Evolutionary conservation across 1,140 invertebrate genomes (phyloP), one percentile per base, ranked within the genome.

Genomic region (Heliconius hewitsoni): DNA sequence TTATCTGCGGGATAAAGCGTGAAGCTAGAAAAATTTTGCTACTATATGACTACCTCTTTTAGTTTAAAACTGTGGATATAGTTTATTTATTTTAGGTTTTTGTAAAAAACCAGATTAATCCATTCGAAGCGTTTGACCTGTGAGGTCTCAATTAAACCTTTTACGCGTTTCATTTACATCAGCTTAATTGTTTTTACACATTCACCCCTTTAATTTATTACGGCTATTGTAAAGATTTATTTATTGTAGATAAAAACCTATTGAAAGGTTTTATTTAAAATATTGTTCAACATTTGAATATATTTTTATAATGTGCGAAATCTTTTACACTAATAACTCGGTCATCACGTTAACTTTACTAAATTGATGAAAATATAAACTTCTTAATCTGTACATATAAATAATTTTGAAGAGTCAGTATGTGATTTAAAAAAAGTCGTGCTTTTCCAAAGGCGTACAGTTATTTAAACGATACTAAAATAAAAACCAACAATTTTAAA

Each of bases 191-290:
- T 66, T 66, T 66, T 66, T 66, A 66, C 60, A 66, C 27, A 60
- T n/a, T 66, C 60, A 23, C 23, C 60, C 60, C 27, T 66, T 66
- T 66, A 66, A 66, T 30, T 66, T 66, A 66, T 66, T 66, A 66
- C 60, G 60, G 60, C 60, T 66, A 66, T 66, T 66, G 60, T 66
- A 23, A 66, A 66, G 60, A 66, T 66, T 66, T 66, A 66, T 66
- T 66, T 66, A 30, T 66, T 66, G 60, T 30, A 11, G 60, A 27
- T 66, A 66, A 27, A 57, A 66, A 66, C 60, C 60, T 66, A 66
- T 66, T 66, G 23, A 66, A 66, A 66, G 60, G 23, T 66, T 30
- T 66, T 30, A 11, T 66, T 66, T 66, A 30, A 66, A 66, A 0
- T 30, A 8, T 30, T 66, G 27, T 66, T 18, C 60, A 66, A 66